A percentile compares a stretch with the other conserved stretches of the same genome.
Conservation (phyloP, 2,888 invertebrate species). For the Amphipoea lucens region DNA sequence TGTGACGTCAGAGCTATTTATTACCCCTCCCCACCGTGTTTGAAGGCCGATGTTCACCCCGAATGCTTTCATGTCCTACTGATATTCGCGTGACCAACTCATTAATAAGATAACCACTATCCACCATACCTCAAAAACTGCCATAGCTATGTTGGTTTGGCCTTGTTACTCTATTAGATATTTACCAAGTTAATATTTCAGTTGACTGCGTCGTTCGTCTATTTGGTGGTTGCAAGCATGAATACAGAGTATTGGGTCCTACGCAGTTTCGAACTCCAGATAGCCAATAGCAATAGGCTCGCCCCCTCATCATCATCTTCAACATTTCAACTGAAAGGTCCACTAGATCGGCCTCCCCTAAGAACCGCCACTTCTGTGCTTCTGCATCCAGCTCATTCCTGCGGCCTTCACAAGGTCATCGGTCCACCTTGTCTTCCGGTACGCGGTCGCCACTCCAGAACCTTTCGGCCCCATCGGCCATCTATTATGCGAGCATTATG, state of each 20-base stretch:
- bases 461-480: neutral
- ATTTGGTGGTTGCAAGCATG: neutral
- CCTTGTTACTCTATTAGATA: slow-evolving; percentile 52
- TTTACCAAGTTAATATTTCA: slow-evolving; percentile 50
- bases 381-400: neutral
- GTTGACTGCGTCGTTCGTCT: neutral
- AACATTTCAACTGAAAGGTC: neutral
- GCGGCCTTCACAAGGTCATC: neutral
- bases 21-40: slow-evolving; percentile 29
- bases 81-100: slow-evolving; percentile 74
- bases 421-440: neutral
- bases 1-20: slow-evolving; percentile 41
- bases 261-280: neutral
- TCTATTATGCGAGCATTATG: neutral
- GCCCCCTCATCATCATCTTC: neutral
- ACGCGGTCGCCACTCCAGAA: neutral
- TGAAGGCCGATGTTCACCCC: slow-evolving; percentile 53
- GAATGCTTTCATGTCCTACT: slow-evolving; percentile 62
- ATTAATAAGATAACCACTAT: slow-evolving; percentile 70
- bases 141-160: slow-evolving; percentile 64
- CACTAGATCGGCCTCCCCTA: neutral
- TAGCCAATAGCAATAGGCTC: neutral
- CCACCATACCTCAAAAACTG: slow-evolving; percentile 62
- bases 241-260: neutral
- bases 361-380: neutral